Percentiles rank a stretch among this genome's conserved stretches.
Evolutionary conservation across 2,113 vertebrate species (phyloP).

Genomic region (Chaetodon auriga): DNA sequence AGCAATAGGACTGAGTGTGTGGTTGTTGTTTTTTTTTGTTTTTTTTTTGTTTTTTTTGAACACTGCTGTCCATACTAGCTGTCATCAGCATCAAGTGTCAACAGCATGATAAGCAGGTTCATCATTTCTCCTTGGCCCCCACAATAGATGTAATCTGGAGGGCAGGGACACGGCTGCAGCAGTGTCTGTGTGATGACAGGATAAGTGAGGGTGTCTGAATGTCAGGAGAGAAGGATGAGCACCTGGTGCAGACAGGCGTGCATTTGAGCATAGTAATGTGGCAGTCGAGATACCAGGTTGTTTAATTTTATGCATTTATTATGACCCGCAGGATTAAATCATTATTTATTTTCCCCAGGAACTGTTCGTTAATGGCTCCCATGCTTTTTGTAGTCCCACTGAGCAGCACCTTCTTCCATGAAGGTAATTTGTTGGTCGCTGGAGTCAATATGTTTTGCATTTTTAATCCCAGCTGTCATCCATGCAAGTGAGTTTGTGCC

Average conservation of each 20-base stretch:
- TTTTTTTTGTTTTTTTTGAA: too few species aligned
- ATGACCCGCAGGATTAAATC: slow-evolving; percentile 11
- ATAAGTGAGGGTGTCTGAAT: slow-evolving; percentile 66
- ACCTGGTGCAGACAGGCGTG: slow-evolving; percentile 36
- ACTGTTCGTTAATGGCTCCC: background rate
- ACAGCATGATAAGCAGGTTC: slow-evolving; percentile 63
- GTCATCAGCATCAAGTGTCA: slow-evolving; percentile 53
- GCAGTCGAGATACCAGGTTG: slow-evolving; percentile 1
- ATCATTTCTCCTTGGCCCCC: slow-evolving; percentile 51
- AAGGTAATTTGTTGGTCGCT: slow-evolving; percentile 40
- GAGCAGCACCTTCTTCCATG: slow-evolving; percentile 12
- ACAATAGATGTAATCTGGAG: slow-evolving; percentile 62
- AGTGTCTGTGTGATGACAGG: slow-evolving; percentile 64
- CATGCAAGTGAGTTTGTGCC: slow-evolving; percentile 43
- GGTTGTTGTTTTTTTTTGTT: background rate
- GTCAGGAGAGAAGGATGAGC: slow-evolving; percentile 52
- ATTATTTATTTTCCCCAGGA: background rate
- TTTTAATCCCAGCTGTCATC: slow-evolving; percentile 52
- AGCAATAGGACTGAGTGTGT: background rate
- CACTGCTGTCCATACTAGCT: slow-evolving; percentile 3
- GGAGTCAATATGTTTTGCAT: slow-evolving; percentile 31
- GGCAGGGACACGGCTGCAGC: slow-evolving; percentile 47
- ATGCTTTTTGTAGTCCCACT: background rate
- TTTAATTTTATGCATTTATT: slow-evolving; percentile 36
- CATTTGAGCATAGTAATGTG: slow-evolving; percentile 29